Evolutionary conservation across 2,113 vertebrate genomes (phyloP), one percentile per base, ranked within the genome.

Genomic region (Melozone crissalis): DNA sequence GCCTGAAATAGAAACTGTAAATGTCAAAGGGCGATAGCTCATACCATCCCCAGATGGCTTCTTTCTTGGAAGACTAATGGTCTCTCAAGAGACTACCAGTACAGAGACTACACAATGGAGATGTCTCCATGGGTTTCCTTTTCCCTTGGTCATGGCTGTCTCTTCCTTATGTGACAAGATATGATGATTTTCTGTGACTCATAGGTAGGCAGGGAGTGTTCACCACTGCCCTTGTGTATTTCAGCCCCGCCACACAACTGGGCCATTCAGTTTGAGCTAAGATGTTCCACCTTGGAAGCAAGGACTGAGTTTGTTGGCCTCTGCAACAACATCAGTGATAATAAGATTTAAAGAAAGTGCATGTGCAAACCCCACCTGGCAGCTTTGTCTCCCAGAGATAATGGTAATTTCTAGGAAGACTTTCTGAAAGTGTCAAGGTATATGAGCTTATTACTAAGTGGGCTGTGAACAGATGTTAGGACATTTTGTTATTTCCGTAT

Each of bases 401-500:
- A 81, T n/a, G 30, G 26, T 57, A 78, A 63, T 69, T 92, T 90
- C 46, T 87, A 75, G 73, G 85, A 93, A 92, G 80, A 89, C 44
- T 71, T 72, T 87, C 84, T 89, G 80, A 47, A 89, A 94, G 58
- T 87, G 66, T 82, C 77, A 78, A 24, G 61, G 66, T 82, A 5
- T 65, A 61, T 75, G 39, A 88, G 41, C 41, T 88, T 90, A 61
- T 90, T 84, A 76, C 47, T 68, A 84, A 94, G 86, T 61, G 49
- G 49, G 49, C 65, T 90, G 49, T 73, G 90, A 93, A 83, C 73
- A 94, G 90, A 93, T 84, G 41, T 87, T 84, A 74, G 61, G 83
- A 81, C 21, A 72, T 82, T 90, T 88, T 76, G 68, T 79, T 95
- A 65, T 93, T 96, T 92, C 79, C 94, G 28, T 89, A 84, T 90